Base-by-base conservation (phyloP, 2,113 vertebrate species). In the Antechinus flavipes region DNA sequence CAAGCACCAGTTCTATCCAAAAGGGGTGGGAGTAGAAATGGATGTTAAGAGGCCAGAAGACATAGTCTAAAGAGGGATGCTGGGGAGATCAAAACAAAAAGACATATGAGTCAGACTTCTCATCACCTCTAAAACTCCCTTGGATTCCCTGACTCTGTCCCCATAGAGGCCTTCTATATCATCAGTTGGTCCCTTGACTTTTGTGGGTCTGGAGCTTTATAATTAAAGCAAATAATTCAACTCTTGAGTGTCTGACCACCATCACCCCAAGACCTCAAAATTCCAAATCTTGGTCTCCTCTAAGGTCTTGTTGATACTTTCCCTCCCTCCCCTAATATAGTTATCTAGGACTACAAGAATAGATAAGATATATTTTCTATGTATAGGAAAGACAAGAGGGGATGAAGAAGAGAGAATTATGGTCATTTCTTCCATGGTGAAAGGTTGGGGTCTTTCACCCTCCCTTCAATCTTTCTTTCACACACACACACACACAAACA, bases 21-120 rank as follows among this genome's bases (percentile, higher is more conserved):
- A 97, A 91, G 90, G 68, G 68, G n/a, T 84, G 16, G 19, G 68
- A 84, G 68, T 76, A 3, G 14, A n/a, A 76, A 6, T 76, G 68
- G n/a, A 84, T 16, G 35, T 76, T 76, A 42, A n/a, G 35, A 84
- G 68, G 68, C n/a, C 68, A 84, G 68, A 42, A 76, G n/a, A 84
- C 68, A 84, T 84, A 16, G 42, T 5, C 19, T 84, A 84, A 76
- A 76, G 68, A 84, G n/a, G 95, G 96, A 84, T 50, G 27, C 84
- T 46, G 30, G 54, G 61, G 95, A 47, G 4, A 47, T 90, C 55
- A 92, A 93, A 91, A 95, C 91, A 96, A 96, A 98, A 96, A 91
- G 49, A 30, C 24, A 76, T 58, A 61, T 10, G 53, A 5, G 24
- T 10, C 26, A 54, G 50, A 46, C 56, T 58, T 50, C 76, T 35